A percentile compares a stretch with the other conserved stretches of the same genome.
phyloP scores from a whole-genome alignment of 2,797 vertebrate genomes.

The Discoglossus pictus region DNA sequence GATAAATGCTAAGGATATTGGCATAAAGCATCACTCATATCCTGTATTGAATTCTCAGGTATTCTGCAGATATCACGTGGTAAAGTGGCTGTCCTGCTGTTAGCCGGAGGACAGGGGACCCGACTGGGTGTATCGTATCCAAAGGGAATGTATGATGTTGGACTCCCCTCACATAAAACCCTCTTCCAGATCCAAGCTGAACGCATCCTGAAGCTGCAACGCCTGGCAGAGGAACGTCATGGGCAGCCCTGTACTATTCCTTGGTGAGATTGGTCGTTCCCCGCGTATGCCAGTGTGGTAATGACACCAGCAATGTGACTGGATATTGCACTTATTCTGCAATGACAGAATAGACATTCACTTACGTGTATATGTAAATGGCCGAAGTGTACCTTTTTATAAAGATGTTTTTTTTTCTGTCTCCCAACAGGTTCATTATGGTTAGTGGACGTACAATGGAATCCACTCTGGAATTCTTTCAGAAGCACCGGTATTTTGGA shows the following conservation, averaged over 20 bases:
- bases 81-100: slow-evolving; percentile 86
- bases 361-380: no score
- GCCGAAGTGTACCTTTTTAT: neutral
- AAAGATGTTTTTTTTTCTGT: slow-evolving; percentile 10
- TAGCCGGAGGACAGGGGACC: slow-evolving; percentile 94
- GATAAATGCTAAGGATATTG: no score
- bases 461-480: slow-evolving; percentile 86
- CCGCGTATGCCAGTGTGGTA: no score
- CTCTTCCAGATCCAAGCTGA: slow-evolving; percentile 98
- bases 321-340: no score
- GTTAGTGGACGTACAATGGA: slow-evolving; percentile 93
- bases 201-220: slow-evolving; percentile 86
- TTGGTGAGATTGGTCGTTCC: slow-evolving; percentile 80
- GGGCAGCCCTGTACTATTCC: slow-evolving; percentile 81
- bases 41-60: slow-evolving; percentile 58
- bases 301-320: no score
- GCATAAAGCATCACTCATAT: no score
- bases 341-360: no score
- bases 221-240: slow-evolving; percentile 79
- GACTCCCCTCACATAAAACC: slow-evolving; percentile 90
- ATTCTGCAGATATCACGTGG: slow-evolving; percentile 71
- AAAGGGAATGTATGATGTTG: slow-evolving; percentile 96
- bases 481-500: slow-evolving; percentile 82
- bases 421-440: slow-evolving; percentile 90
- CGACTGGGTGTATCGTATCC: slow-evolving; percentile 91